Evolutionary conservation across 1,140 invertebrate genomes (phyloP), one percentile per base, ranked within the genome.

Genomic region (Ruditapes philippinarum): DNA sequence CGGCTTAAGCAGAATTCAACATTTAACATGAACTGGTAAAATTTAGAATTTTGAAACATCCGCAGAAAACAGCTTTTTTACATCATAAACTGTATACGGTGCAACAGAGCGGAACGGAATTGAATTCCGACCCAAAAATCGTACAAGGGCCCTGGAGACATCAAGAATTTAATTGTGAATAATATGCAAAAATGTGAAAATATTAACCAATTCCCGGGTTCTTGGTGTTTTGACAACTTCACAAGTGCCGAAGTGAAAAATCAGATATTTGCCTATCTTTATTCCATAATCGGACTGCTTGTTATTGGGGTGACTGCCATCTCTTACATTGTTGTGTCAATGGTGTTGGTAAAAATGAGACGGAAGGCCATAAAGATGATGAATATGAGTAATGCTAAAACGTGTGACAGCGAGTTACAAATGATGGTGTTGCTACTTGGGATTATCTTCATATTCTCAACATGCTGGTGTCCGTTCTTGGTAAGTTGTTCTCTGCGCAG

Each of bases 181-280:
- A n/a, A n/a, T n/a, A n/a, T n/a, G n/a, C n/a, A n/a, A n/a, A n/a
- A n/a, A n/a, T n/a, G 95, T 0, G 73, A 81, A 60, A 94, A 93
- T 78, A 90, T 93, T 4, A 62, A 91, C 7, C 95, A 95, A 76
- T 96, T 93, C 92, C 95, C 95, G 0, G 92, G 94, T 3, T 95
- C 95, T 22, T 96, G 96, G 96, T 96, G 96, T 88, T 96, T 96
- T 92, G 93, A 95, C 87, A 95, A 95, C 85, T 94, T 95, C 57
- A 73, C 76, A 25, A 88, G 90, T 73, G 70, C 88, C 0, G 81
- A 90, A 40, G 22, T 88, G 0, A 45, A 80, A 57, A 85, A 89
- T 33, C 89, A 90, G 19, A 88, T 92, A 3, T 95, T 95, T 79
- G 89, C 92, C 22, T 93, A 92, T 85, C 76, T 93, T 22, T 95